Base-by-base conservation (phyloP, 2,888 invertebrate genomes). In the Podabrus alpinus region DNA sequence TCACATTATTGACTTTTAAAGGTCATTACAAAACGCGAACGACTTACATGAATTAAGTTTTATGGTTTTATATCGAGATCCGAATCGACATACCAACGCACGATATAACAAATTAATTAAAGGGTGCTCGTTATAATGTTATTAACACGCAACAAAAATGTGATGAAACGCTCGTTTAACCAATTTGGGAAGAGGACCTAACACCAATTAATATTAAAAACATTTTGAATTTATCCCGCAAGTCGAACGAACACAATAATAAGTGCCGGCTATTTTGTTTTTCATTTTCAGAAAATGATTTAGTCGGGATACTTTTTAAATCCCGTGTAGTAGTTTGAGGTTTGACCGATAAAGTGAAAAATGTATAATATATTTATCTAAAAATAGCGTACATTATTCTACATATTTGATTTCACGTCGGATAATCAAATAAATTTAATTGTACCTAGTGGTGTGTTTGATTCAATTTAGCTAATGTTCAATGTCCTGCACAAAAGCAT, bases 31-130 rank as follows among this genome's bases (percentile, higher is more conserved):
- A 64, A 64, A 64, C 62, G 62, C 62, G 21, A 64, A 64, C 62
- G 21, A 64, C 62, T 64, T 64, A 64, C 62, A 19, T 64, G 15
- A 64, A 64, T 64, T 64, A 19, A 19, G 21, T 64, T 64, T 64
- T 19, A 19, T 64, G 62, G 62, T 9, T 64, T 19, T 64, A 64
- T 64, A n/a, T 17, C 62, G 62, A 64, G 62, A 64, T 64, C 15
- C 21, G 21, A 64, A 64, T 64, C 62, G 62, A 19, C 62, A 21
- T 64, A 64, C 19, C 61, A 68, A 72, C 72, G 66, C 72, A 72
- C 72, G 67, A 67, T 67, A 72, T 61, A 62, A 72, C 72, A 72
- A 60, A 72, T 72, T 72, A 72, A 72, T 72, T 72, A 67, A 64
- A 64, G 62, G 21, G 62, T 64, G 62, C 21, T 64, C 62, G 62